Base-by-base conservation (phyloP, 2,797 vertebrate species). In the Argyrosomus regius region DNA sequence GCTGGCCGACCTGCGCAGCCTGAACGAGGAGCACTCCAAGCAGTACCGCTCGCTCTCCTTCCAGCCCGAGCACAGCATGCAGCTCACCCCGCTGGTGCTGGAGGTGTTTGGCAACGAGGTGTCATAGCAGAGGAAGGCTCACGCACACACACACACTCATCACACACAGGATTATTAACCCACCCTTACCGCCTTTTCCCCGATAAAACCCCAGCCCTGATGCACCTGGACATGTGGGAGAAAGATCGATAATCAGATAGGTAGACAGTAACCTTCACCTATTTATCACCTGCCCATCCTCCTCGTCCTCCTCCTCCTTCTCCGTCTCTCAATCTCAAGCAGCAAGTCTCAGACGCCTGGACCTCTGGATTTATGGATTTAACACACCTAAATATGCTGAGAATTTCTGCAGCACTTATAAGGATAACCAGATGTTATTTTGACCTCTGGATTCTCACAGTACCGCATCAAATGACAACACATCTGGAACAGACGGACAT, bases 81-180 rank as follows among this genome's bases (percentile, higher is more conserved):
- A 98, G 94, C 98, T 99, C 93, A 99, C 98, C 0, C 98, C 98
- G 0, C 95, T 99, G 95, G 96, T 99, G 76, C 95, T 99, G 13
- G 98, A 99, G 87, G 98, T 99, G 72, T 99, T 99, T 10, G 97
- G 98, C 77, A 97, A 96, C 0, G 97, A 99, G 91, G 97, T 98
- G 88, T 98, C 98, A 86, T 99, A 97, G 92, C 88, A 80, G 80
- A 68, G 58, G 46, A 81, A 80, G n/a, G 17, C 41, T 49, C 7
- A 14, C 71, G 18, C 58, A 16, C 48, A 35, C 12, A 31, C 22
- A 70, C 69, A 74, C 72, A 64, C 43, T 61, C 74, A 17, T 73
- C 79, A 83, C 75, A 75, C 68, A 83, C 64, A 77, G 61, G 74
- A 87, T 71, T 62, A 83, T 75, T 75, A 70, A 81, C 66, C 83